A percentile compares a stretch with the other conserved stretches of the same genome.
phyloP scores from a whole-genome alignment of 2,888 invertebrate species.

The Catocala sponsa region DNA sequence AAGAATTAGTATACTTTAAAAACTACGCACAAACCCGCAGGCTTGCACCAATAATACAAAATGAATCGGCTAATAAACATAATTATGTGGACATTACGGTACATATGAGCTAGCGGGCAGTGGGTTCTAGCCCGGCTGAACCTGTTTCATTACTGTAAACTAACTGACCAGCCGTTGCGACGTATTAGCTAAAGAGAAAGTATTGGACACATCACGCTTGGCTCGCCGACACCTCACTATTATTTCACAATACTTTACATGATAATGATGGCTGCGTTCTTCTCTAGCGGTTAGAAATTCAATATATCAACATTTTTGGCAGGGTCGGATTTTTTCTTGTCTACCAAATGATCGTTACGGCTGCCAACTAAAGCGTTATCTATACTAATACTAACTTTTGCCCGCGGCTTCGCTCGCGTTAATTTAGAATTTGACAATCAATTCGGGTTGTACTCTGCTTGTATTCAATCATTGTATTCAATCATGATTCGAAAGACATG shows the following conservation, averaged over 20 bases:
- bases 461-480: no score
- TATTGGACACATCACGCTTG: slow-evolving; percentile 11
- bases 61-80: slow-evolving; percentile 34
- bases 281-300: neutral
- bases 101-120: slow-evolving; percentile 38
- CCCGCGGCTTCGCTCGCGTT: no score
- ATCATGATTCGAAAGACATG: no score
- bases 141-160: slow-evolving; percentile 52
- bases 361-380: no score
- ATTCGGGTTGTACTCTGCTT: no score
- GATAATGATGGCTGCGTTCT: neutral
- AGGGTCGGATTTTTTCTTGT: no score
- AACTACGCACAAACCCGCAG: neutral
- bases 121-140: slow-evolving; percentile 34
- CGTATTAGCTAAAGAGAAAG: slow-evolving; percentile 44
- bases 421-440: no score
- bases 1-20: no score
- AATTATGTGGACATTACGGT: slow-evolving; percentile 50
- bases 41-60: slow-evolving; percentile 12
- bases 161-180: slow-evolving; percentile 19
- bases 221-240: slow-evolving; percentile 28
- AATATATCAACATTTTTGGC: no score
- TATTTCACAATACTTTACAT: slow-evolving; percentile 38
- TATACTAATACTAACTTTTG: no score
- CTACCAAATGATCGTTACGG: no score